Base-by-base conservation (phyloP, 1,140 invertebrate genomes). In the Sycobia sp. region DNA sequence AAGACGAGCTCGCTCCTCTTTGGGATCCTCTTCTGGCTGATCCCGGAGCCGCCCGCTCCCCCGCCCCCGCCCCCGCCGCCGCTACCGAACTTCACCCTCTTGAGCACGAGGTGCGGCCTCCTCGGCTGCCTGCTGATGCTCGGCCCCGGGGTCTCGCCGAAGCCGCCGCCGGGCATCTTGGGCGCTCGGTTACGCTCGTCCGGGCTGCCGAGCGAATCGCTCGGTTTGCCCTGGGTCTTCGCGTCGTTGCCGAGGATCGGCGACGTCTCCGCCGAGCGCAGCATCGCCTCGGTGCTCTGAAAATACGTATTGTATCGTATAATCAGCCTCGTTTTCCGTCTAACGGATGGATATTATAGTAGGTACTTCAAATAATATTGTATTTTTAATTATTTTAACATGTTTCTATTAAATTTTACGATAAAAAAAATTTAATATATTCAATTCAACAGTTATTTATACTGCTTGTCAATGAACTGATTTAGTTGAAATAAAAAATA, bases 1-100 rank as follows among this genome's bases (percentile, higher is more conserved):
- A 88, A 97, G 16, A 97, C 93, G 62, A 98, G 83, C 75, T 97
- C 94, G 60, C 89, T 86, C 73, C 88, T 87, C 70, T 90, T 90
- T 34, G 91, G 91, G 69, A 80, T 84, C 69, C 76, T 75, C 60
- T 79, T 81, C 41, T 74, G 72, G 36, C 69, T 73, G 29, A 71
- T 71, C 53, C 74, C 67, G 0, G 68, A 38, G n/a, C n/a, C n/a
- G n/a, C n/a, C n/a, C n/a, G n/a, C n/a, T n/a, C n/a, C n/a, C n/a
- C n/a, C n/a, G n/a, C n/a, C n/a, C n/a, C n/a, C n/a, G n/a, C n/a
- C n/a, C n/a, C n/a, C n/a, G n/a, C n/a, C n/a, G 10, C 67, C 69
- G 41, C 32, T 64, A 51, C 62, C 72, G 39, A 75, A 66, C 69
- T 80, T 82, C 4, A 73, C 83, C 74, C 81, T 79, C 60, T 83